phyloP scores from a whole-genome alignment of 2,888 invertebrate genomes.

The Helobdella robusta region DNA sequence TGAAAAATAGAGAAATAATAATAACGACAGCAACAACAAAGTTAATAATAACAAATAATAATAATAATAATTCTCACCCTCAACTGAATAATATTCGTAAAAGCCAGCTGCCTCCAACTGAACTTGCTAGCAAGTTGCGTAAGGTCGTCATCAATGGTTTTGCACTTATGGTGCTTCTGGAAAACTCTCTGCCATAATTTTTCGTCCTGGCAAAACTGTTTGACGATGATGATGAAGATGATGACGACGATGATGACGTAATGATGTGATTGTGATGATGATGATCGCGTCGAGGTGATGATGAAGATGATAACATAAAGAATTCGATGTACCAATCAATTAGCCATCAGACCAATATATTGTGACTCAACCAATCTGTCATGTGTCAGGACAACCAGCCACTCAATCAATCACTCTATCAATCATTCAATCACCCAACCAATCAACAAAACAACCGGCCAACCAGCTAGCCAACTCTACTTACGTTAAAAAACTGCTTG shows the following conservation, averaged over 20 bases:
- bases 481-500: conserved; percentile 8
- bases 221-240: too few species aligned
- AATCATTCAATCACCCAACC: background rate
- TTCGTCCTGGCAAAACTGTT: conserved; percentile 13
- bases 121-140: background rate
- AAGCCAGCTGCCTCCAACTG: conserved; percentile 13
- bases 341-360: too few species aligned
- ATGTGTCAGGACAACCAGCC: background rate
- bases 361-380: too few species aligned
- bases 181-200: conserved; percentile 14
- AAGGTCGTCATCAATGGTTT: background rate
- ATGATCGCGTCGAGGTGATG: too few species aligned
- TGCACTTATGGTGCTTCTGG: conserved; percentile 6
- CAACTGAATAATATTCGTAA: conserved; percentile 14
- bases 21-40: too few species aligned
- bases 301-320: too few species aligned
- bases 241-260: too few species aligned
- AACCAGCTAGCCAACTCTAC: background rate
- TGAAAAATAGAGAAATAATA: too few species aligned
- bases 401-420: background rate
- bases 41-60: background rate
- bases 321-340: too few species aligned
- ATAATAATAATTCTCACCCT: conserved; percentile 6
- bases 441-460: background rate
- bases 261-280: too few species aligned